Base-by-base conservation (phyloP, 2,888 invertebrate genomes). In the Caenorhabditis drosophilae region DNA sequence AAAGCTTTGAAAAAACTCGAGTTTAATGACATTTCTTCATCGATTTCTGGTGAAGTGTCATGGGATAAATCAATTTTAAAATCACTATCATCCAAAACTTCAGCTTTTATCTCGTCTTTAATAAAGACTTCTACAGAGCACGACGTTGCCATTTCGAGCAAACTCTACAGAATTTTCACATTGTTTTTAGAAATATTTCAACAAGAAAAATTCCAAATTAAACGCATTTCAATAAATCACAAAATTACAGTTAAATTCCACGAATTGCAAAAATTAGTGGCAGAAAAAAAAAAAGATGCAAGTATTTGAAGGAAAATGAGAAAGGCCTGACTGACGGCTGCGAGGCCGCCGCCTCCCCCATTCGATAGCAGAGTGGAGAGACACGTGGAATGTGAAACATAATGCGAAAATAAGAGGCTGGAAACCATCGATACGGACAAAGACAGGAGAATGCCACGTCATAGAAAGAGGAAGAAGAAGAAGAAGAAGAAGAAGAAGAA, bases 41-140 rank as follows among this genome's bases (percentile, higher is more conserved):
- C 42, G 23, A 12, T 15, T 9, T 42, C 40, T 4, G 40, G 40
- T 18, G 40, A 18, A 18, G n/a, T 18, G 4, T 40, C 42, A 42
- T 23, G 42, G 4, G 42, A 42, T n/a, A 23, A 42, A 42, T n/a
- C 23, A 23, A 20, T 23, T 12, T 15, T 25, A 9, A 23, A 42
- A 27, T n/a, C n/a, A n/a, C 46, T 41, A 20, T 60, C 54, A 45
- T 60, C 57, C 11, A 63, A 46, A 42, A 57, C 47, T 27, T 61
- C 55, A 31, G 55, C 56, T 51, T 55, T 47, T 6, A 61, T 63
- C 22, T 63, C 63, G n/a, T 63, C 57, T 50, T 57, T 63, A 6
- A 62, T 48, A 31, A 56, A 48, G 42, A 62, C 52, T 38, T 56
- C 56, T 49, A 54, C 61, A 7, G 61, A 54, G 20, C 61, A 61